Evolutionary conservation across 2,888 invertebrate genomes (phyloP).

Genomic region (Tethea ocularis): DNA sequence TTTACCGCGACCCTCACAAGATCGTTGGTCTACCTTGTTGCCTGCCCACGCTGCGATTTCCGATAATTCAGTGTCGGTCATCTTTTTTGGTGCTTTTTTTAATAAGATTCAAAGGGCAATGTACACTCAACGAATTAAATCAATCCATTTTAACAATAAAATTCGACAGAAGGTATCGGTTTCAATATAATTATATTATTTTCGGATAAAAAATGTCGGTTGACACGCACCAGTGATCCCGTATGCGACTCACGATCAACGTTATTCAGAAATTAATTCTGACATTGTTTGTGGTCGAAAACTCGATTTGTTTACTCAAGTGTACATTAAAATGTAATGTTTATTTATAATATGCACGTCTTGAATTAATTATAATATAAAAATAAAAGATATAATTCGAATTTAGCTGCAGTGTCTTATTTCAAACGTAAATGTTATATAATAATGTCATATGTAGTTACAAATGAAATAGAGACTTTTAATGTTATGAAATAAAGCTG

Average conservation of each 20-base stretch:
- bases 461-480: background rate
- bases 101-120: constrained; percentile 21
- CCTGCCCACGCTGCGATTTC: too few species aligned
- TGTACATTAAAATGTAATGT: constrained; percentile 18
- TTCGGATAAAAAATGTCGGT: constrained; percentile 59
- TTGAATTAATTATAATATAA: constrained; percentile 10
- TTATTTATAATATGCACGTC: constrained; percentile 11
- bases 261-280: constrained; percentile 28
- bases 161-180: constrained; percentile 42
- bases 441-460: too few species aligned
- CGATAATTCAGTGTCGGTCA: too few species aligned
- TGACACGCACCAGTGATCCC: constrained; percentile 44
- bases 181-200: constrained; percentile 54
- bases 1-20: too few species aligned
- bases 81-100: too few species aligned
- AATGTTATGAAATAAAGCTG: background rate
- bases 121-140: constrained; percentile 22
- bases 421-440: background rate
- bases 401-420: background rate
- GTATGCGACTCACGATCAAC: constrained; percentile 29
- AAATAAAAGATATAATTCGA: background rate
- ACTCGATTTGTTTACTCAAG: constrained; percentile 28
- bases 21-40: too few species aligned
- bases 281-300: constrained; percentile 36
- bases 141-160: constrained; percentile 31